Percentiles rank a stretch among this genome's conserved stretches.
phyloP scores from a whole-genome alignment of 2,888 invertebrate species.

The Hecatera dysodea region DNA sequence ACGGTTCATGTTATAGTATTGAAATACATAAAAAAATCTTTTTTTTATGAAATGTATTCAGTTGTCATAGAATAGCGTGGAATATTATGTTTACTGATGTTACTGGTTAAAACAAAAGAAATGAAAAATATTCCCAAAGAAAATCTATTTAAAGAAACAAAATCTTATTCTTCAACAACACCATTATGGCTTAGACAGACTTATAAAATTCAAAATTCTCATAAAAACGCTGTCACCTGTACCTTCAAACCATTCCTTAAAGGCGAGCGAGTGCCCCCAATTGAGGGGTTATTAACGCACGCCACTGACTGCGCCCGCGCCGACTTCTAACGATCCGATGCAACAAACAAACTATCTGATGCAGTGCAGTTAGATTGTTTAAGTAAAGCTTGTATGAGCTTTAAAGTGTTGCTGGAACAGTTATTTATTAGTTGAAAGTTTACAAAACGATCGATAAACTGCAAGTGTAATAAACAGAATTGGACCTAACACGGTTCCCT shows the following conservation, averaged over 20 bases:
- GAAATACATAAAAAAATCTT: too few species aligned
- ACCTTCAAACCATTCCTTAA: slow-evolving; percentile 23
- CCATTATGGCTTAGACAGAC: not conserved
- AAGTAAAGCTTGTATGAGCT: slow-evolving; percentile 38
- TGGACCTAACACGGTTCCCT: slow-evolving; percentile 6
- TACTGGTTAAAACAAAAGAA: too few species aligned
- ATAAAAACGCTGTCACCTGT: slow-evolving; percentile 48
- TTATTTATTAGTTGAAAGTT: slow-evolving; percentile 10
- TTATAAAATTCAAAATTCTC: not conserved
- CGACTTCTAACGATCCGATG: slow-evolving; percentile 72
- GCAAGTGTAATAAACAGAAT: not conserved
- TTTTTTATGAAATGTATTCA: too few species aligned
- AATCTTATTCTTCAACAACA: too few species aligned
- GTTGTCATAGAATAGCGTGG: too few species aligned
- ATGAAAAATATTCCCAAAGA: too few species aligned
- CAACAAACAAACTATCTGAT: slow-evolving; percentile 65
- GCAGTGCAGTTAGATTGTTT: slow-evolving; percentile 61
- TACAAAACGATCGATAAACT: not conserved
- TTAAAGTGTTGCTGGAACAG: slow-evolving; percentile 34
- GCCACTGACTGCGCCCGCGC: slow-evolving; percentile 73
- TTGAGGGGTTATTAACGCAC: slow-evolving; percentile 83
- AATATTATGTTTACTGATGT: too few species aligned
- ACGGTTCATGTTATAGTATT: not conserved
- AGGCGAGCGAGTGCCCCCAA: slow-evolving; percentile 79
- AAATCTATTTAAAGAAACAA: too few species aligned